phyloP scores from a whole-genome alignment of 2,113 vertebrate genomes.

The Verasper variegatus region DNA sequence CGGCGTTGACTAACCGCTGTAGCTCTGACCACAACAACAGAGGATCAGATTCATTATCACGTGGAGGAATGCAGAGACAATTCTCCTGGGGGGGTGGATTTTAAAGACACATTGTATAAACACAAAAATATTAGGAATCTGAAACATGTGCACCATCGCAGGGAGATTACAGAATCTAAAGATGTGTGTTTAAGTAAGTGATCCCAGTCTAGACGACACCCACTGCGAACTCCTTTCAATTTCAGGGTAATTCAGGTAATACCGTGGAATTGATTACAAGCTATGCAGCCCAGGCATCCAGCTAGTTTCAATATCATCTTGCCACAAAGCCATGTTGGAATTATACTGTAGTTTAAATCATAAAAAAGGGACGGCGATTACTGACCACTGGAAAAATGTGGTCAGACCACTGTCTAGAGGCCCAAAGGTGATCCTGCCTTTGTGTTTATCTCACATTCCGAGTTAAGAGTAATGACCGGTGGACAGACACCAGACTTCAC shows the following conservation, averaged over 20 bases:
- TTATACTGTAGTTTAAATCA: slow-evolving; percentile 38
- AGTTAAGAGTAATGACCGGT: slow-evolving; percentile 50
- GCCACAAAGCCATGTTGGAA: slow-evolving; percentile 39
- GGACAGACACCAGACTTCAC: slow-evolving; percentile 58
- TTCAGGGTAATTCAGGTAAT: slow-evolving; percentile 48
- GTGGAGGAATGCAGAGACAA: slow-evolving; percentile 55
- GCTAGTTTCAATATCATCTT: slow-evolving; percentile 36
- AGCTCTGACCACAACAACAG: slow-evolving; percentile 52
- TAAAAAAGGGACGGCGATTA: slow-evolving; percentile 34
- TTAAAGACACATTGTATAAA: slow-evolving; percentile 35
- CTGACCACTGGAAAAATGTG: slow-evolving; percentile 58
- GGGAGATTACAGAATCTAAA: slow-evolving; percentile 29
- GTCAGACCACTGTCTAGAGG: slow-evolving; percentile 61
- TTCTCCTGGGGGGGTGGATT: slow-evolving; percentile 10
- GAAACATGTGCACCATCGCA: slow-evolving; percentile 27
- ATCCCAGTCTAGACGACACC: slow-evolving; percentile 61
- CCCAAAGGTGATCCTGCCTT: slow-evolving; percentile 61
- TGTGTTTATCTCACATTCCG: slow-evolving; percentile 63
- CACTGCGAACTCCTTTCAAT: slow-evolving; percentile 28
- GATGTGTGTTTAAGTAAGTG: slow-evolving; percentile 8
- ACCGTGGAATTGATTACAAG: slow-evolving; percentile 47
- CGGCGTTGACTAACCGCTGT: slow-evolving; percentile 56
- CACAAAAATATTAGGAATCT: slow-evolving; percentile 47
- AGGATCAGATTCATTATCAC: slow-evolving; percentile 61
- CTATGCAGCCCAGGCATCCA: slow-evolving; percentile 24